phyloP scores from a whole-genome alignment of 2,888 invertebrate genomes.

The Sinohyriopsis cumingii region DNA sequence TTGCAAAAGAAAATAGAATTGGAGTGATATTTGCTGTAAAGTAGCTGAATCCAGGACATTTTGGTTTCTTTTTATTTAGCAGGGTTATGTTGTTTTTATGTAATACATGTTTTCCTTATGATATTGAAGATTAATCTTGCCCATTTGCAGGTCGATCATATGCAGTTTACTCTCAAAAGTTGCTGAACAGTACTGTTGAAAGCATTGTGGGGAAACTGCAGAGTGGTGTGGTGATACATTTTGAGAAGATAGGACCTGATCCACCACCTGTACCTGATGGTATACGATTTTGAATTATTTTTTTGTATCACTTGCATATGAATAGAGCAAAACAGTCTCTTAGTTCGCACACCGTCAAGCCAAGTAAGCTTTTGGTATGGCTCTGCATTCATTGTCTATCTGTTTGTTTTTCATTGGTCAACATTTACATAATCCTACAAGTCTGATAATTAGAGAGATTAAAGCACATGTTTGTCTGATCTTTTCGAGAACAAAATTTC shows the following conservation, averaged over 20 bases:
- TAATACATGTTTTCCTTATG: background rate
- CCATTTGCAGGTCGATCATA: constrained; percentile 86
- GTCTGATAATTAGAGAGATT: too few species aligned
- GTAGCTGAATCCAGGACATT: too few species aligned
- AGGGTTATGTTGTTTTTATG: background rate
- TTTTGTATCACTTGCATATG: background rate
- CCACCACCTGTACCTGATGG: constrained; percentile 64
- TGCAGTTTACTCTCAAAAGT: constrained; percentile 93
- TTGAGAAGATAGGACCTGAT: constrained; percentile 95
- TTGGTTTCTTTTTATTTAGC: background rate
- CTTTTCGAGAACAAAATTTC: too few species aligned
- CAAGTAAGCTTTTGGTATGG: too few species aligned
- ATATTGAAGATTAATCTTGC: constrained; percentile 1
- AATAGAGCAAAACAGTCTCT: too few species aligned
- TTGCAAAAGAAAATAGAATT: too few species aligned
- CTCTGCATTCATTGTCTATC: too few species aligned
- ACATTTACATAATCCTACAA: too few species aligned
- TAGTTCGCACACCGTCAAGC: too few species aligned
- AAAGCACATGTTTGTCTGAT: too few species aligned
- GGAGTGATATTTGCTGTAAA: too few species aligned
- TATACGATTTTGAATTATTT: background rate
- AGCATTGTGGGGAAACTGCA: constrained; percentile 97
- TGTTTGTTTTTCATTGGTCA: too few species aligned
- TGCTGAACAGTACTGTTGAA: constrained; percentile 96
- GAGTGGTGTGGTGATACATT: constrained; percentile 96